These are phyloP conservation scores for Dorcus parallelipipedus DNA, from an alignment of 2,888 invertebrate genomes.

Conservation along the genomic window DNA sequence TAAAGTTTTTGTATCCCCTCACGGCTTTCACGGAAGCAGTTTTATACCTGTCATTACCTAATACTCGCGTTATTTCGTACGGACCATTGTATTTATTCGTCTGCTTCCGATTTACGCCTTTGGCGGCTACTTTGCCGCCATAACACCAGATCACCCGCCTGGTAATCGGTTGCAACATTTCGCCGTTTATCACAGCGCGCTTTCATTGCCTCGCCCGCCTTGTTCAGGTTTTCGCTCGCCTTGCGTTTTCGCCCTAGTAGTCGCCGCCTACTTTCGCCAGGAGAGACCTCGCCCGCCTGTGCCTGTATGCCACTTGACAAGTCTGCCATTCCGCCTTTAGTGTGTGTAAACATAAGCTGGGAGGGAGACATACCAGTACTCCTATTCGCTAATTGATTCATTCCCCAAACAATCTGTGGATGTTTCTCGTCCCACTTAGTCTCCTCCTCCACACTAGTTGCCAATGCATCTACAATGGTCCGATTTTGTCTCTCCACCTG, in stretches of 20 bases:
- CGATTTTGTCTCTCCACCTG: conserved; percentile 33
- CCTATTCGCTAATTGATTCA: conserved; percentile 31
- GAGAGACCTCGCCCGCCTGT: no score
- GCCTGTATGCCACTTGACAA: conserved; percentile 7
- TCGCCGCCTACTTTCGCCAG: no score
- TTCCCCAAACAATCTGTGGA: conserved; percentile 30
- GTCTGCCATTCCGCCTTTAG: conserved; percentile 14
- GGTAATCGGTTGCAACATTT: conserved; percentile 21
- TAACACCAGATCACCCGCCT: conserved; percentile 21
- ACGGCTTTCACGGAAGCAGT: conserved; percentile 16
- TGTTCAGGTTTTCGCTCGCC: neutral
- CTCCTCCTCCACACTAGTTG: conserved; percentile 27
- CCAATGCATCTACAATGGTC: conserved; percentile 31
- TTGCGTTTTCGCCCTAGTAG: neutral
- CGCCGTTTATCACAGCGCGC: conserved; percentile 9
- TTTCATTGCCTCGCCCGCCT: conserved; percentile 7
- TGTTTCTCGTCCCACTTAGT: conserved; percentile 32
- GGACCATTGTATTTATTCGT: conserved; percentile 15
- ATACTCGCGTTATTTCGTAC: neutral
- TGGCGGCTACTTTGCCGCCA: conserved; percentile 17
- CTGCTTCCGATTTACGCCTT: conserved; percentile 24
- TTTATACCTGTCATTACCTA: conserved; percentile 19
- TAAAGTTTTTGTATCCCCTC: conserved; percentile 2
- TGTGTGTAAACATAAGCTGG: conserved; percentile 29
- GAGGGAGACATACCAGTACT: conserved; percentile 29